A percentile compares a stretch with the other conserved stretches of the same genome.
Conservation (phyloP, 2,113 vertebrate genomes). For the Phocoena sinus region DNA sequence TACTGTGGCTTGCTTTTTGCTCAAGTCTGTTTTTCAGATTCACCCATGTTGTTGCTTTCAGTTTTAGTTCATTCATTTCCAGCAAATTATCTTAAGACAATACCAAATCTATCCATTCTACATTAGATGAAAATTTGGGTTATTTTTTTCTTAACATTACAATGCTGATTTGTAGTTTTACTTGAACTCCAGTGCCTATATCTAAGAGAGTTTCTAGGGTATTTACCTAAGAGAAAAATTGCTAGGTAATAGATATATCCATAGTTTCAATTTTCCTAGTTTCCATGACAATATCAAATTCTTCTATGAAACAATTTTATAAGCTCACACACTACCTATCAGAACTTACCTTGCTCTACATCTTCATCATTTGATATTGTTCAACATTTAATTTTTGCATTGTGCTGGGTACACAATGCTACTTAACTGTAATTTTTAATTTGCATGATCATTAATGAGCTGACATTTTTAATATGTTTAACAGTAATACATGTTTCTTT, state of each 20-base stretch:
- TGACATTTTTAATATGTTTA: background rate
- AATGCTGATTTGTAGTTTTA: background rate
- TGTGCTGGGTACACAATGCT: background rate
- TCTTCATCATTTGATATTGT: background rate
- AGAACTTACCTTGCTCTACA: background rate
- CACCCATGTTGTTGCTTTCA: background rate
- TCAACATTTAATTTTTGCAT: background rate
- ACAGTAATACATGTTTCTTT: background rate
- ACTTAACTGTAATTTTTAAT: background rate
- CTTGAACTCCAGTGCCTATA: background rate
- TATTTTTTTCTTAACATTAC: background rate
- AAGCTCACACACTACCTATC: background rate
- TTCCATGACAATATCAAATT: background rate
- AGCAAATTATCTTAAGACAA: background rate
- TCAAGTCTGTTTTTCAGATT: background rate
- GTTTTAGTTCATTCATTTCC: background rate
- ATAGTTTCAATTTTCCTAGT: background rate
- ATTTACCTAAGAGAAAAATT: background rate
- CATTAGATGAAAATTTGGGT: background rate
- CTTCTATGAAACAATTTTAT: background rate
- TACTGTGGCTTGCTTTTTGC: background rate
- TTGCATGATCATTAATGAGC: background rate
- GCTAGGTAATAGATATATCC: background rate
- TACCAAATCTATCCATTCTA: background rate
- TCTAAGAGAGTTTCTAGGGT: background rate